Evolutionary conservation across 2,797 vertebrate species (phyloP).

Genomic region (Tragelaphus eurycerus): DNA sequence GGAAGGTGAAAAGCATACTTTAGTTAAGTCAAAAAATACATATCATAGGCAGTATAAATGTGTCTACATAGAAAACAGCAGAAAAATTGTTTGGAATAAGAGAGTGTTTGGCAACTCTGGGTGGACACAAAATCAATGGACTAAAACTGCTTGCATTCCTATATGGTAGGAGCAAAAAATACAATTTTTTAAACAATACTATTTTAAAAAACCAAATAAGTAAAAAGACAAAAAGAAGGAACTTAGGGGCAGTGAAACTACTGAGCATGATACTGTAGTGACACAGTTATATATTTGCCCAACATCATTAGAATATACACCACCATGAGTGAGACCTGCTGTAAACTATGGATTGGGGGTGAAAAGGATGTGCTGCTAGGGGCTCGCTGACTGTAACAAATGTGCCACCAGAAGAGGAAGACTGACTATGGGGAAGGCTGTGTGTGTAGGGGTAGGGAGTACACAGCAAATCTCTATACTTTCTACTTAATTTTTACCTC

Average conservation of each 20-base stretch:
- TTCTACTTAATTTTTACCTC: background rate
- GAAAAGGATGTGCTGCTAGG: accelerated
- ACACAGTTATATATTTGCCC: background rate
- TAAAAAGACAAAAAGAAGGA: background rate
- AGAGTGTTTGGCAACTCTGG: background rate
- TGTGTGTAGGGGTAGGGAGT: background rate
- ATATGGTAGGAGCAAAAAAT: background rate
- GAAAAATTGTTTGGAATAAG: background rate
- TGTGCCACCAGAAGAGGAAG: accelerated
- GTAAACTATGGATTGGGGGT: accelerated
- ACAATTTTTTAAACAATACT: background rate
- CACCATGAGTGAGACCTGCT: background rate
- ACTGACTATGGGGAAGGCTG: background rate
- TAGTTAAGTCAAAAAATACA: background rate
- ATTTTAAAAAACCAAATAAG: background rate
- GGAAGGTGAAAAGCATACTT: background rate
- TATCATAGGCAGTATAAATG: background rate
- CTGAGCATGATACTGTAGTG: background rate
- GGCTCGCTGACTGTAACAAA: accelerated
- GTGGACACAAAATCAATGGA: background rate
- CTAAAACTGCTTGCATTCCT: background rate
- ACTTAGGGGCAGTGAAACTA: background rate
- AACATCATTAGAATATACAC: background rate
- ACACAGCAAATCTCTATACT: background rate
- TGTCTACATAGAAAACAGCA: background rate